Evolutionary conservation across 1,140 invertebrate genomes (phyloP), one percentile per base, ranked within the genome.

Genomic region (Augochlora pura): DNA sequence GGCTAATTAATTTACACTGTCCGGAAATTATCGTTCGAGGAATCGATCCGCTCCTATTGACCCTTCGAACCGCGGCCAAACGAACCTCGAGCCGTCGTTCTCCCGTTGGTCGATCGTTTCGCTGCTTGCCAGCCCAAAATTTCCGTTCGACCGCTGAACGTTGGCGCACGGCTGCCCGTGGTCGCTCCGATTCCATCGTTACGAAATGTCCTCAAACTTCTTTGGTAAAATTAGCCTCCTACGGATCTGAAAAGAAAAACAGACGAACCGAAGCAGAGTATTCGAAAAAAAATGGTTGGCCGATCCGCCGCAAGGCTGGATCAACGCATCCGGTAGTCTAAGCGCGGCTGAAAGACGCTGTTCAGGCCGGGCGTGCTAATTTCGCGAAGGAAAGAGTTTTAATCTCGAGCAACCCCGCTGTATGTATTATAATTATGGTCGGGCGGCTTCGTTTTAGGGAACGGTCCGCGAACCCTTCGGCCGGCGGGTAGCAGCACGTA

Each of bases 371-470:
- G 18, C 10, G 18, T 46, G 63, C 70, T 85, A 85, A 87, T 87
- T 78, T 87, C 68, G 66, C 77, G 82, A 72, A 82, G 9, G 54
- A n/a, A 82, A 66, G 75, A 87, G 77, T 87, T 87, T 85, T 85
- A 87, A 84, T 80, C 83, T 73, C 80, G 66, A 77, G 79, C 79
- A 67, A 71, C 77, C 85, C 80, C 82, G 80, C 77, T 86, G 78
- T 82, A 85, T 82, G 85, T 71, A 87, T 87, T 87, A 87, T 84
- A 87, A 87, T 87, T 87, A 87, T 77, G 80, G 77, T 66, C 65
- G 70, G 79, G 64, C 75, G 77, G 75, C 32, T 77, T 66, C 76
- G 73, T 81, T 87, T 86, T 75, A 74, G 86, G 85, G 79, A 86
- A 70, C 71, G 80, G 23, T 57, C 72, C 52, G 75, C 80, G 75